Conservation (phyloP, 2,888 invertebrate genomes). For the Polydrusus cervinus region DNA sequence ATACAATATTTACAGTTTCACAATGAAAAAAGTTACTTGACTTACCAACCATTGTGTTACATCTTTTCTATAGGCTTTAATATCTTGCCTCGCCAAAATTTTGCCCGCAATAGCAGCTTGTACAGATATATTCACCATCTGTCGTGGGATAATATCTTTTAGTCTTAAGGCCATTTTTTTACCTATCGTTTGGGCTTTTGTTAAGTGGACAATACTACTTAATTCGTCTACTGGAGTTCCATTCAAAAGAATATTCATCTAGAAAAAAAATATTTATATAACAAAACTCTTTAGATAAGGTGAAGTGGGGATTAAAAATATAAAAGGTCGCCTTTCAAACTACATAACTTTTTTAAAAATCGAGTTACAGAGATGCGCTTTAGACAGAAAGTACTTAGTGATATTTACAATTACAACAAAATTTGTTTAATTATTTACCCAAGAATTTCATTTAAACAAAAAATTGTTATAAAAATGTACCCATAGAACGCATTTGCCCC, state of each 20-base stretch:
- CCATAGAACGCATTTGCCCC: too few relatives aligned
- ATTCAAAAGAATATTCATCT: slow-evolving; percentile 88
- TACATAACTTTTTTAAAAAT: too few relatives aligned
- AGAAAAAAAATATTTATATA: slow-evolving; percentile 47
- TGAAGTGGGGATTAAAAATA: too few relatives aligned
- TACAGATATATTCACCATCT: slow-evolving; percentile 90
- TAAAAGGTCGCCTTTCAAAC: too few relatives aligned
- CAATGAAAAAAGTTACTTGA: too few relatives aligned
- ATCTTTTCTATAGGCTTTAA: slow-evolving; percentile 92
- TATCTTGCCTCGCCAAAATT: slow-evolving; percentile 87
- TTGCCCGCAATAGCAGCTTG: slow-evolving; percentile 88
- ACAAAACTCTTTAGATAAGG: background rate
- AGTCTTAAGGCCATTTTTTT: slow-evolving; percentile 83
- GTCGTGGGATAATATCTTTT: slow-evolving; percentile 89
- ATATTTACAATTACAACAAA: too few relatives aligned
- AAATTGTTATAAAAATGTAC: too few relatives aligned
- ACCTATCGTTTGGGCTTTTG: slow-evolving; percentile 79
- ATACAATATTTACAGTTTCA: too few relatives aligned
- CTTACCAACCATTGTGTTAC: slow-evolving; percentile 94
- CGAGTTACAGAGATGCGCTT: too few relatives aligned
- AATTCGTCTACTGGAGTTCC: slow-evolving; percentile 88
- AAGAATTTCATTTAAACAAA: too few relatives aligned
- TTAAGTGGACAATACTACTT: slow-evolving; percentile 84
- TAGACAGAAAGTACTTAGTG: too few relatives aligned
- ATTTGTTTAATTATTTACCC: too few relatives aligned